These are phyloP conservation scores for Halichoeres trimaculatus DNA, from an alignment of 2,113 vertebrate species.

Conservation along the genomic window DNA sequence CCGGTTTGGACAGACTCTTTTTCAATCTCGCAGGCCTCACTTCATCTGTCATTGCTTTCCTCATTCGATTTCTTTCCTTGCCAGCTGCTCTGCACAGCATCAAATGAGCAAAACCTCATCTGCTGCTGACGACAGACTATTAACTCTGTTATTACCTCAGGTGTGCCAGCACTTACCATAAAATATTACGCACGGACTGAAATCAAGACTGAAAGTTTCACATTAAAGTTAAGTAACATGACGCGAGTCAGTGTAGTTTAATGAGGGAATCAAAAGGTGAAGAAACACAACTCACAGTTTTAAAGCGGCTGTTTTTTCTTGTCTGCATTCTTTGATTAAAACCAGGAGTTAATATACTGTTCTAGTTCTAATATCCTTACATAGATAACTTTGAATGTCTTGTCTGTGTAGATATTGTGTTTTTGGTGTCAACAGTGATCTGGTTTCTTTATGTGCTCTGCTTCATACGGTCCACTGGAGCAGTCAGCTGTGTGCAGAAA, in stretches of 20 bases:
- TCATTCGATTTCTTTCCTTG: slow-evolving; percentile 38
- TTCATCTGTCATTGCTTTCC: slow-evolving; percentile 52
- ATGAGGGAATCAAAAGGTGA: too few relatives aligned
- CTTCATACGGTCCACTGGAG: too few relatives aligned
- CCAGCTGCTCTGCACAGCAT: slow-evolving; percentile 40
- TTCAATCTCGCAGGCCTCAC: slow-evolving; percentile 52
- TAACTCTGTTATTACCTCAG: slow-evolving; percentile 21
- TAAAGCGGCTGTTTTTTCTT: too few relatives aligned
- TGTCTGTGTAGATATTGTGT: too few relatives aligned
- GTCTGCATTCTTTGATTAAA: not conserved
- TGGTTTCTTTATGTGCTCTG: too few relatives aligned
- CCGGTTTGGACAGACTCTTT: slow-evolving; percentile 51
- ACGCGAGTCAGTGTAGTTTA: too few relatives aligned
- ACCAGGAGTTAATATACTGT: not conserved
- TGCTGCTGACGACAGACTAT: slow-evolving; percentile 23
- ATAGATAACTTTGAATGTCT: too few relatives aligned
- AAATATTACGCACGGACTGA: not conserved
- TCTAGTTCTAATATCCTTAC: not conserved
- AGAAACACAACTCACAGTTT: too few relatives aligned
- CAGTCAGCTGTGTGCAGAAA: too few relatives aligned
- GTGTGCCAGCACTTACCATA: slow-evolving; percentile 10
- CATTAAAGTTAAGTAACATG: too few relatives aligned
- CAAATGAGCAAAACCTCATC: slow-evolving; percentile 36
- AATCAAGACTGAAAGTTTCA: not conserved
- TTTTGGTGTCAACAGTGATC: too few relatives aligned